Base-by-base conservation (phyloP, 2,797 vertebrate genomes). In the Microcaecilia unicolor region DNA sequence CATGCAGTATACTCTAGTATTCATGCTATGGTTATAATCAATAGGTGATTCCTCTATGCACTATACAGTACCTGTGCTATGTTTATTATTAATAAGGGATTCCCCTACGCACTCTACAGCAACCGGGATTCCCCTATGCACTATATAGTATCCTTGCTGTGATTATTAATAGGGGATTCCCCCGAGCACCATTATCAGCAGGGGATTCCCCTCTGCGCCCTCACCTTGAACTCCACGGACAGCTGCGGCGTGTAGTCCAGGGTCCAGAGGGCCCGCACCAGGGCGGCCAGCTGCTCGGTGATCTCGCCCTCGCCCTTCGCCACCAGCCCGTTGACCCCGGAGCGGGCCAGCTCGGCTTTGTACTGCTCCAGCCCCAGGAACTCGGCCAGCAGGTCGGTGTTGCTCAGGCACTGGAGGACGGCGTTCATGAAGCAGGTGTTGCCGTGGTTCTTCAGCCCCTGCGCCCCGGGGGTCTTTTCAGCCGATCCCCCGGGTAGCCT, bases 391-490 rank as follows among this genome's bases (percentile, higher is more conserved):
- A 94, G 74, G 51, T 94, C 92, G 3, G 92, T 97, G 82, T 98
- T 92, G 67, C 90, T 98, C 70, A 98, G 46, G 45, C 93, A 98
- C 82, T 98, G 93, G 51, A 97, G 86, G 67, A 90, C 90, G 2
- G 93, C 93, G 70, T 98, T 97, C 88, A 97, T 91, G 80, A 97
- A 98, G 43, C 93, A 97, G 69, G 91, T 97, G 82, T 98, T 97
- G 6, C 93, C 93, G 70, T 93, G 92, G 71, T 97, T 95, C 33
- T 93, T 93, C 70, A 97, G 70, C 16, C 93, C 93, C 62, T 87
- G 72, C 1, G 85, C 90, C 1, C 91, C 93, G 0, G 92, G 93
- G 10, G 79, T 69, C 31, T 85, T 82, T 31, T 78, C 76, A 21
- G 72, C 80, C 46, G 68, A 71, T 40, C 65, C 72, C 70, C 56